Percentiles rank a stretch among this genome's conserved stretches.
Conservation (phyloP, 2,888 invertebrate genomes). For the Catotricha subobsoleta region DNA sequence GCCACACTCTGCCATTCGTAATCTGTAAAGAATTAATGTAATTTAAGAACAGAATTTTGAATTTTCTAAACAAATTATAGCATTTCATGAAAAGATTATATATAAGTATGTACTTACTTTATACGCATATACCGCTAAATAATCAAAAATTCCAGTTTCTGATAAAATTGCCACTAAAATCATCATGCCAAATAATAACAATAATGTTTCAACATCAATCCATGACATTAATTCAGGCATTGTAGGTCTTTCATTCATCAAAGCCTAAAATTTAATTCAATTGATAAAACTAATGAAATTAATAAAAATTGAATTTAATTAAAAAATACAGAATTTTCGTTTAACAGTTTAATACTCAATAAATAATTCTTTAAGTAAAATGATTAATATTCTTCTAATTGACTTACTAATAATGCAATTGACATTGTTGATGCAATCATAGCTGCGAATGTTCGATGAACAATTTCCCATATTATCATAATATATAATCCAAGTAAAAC, state of each 20-base stretch:
- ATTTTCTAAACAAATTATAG: constrained; percentile 4
- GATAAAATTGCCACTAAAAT: constrained; percentile 56
- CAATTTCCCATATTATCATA: constrained; percentile 56
- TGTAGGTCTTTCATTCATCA: constrained; percentile 48
- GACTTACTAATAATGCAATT: too few relatives aligned
- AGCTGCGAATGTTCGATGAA: constrained; percentile 56
- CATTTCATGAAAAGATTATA: not conserved
- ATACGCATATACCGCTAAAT: constrained; percentile 49
- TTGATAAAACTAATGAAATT: too few relatives aligned
- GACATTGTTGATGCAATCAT: constrained; percentile 54
- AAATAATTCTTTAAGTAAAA: too few relatives aligned
- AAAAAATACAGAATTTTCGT: too few relatives aligned
- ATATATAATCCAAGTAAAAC: constrained; percentile 57
- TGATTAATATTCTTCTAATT: too few relatives aligned
- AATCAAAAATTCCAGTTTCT: constrained; percentile 65
- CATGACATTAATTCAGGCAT: constrained; percentile 51
- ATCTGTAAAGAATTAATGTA: constrained; percentile 27
- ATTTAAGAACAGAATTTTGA: not conserved
- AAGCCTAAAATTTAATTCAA: too few relatives aligned
- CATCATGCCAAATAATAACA: constrained; percentile 64
- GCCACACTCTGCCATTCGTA: constrained; percentile 54
- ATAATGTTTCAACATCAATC: constrained; percentile 55
- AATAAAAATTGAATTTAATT: too few relatives aligned
- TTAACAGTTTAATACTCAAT: too few relatives aligned
- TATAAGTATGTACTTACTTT: constrained; percentile 31